A percentile compares a stretch with the other conserved stretches of the same genome.
These are phyloP conservation scores for Cinara cedri DNA, from an alignment of 2,888 invertebrate species.

Conservation along the genomic window DNA sequence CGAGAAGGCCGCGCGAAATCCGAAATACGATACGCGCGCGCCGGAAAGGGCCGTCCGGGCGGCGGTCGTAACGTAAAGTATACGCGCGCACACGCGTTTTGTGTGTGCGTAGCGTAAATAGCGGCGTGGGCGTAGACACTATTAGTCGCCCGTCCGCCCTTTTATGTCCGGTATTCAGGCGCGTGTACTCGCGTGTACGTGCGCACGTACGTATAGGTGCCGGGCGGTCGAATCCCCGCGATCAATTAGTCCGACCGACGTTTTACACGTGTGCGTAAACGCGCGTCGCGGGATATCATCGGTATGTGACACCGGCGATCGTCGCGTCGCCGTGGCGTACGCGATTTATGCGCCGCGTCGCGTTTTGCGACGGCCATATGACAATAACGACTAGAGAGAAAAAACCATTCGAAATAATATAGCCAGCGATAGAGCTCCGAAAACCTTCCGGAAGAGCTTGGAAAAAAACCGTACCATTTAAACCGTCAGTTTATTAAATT, in stretches of 20 bases:
- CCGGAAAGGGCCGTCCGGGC: background rate
- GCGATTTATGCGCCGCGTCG: too few species aligned
- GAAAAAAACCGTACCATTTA: too few species aligned
- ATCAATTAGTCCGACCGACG: too few species aligned
- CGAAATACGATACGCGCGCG: background rate
- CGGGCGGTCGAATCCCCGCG: too few species aligned
- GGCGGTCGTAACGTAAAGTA: background rate
- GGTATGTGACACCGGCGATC: background rate
- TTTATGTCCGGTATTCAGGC: conserved; percentile 37
- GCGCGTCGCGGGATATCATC: background rate
- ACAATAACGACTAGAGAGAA: too few species aligned
- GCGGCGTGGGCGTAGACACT: conserved; percentile 42
- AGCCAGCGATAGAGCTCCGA: too few species aligned
- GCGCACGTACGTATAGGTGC: background rate
- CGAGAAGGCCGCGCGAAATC: too few species aligned
- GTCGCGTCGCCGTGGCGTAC: background rate
- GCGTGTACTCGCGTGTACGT: background rate
- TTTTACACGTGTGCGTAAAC: too few species aligned
- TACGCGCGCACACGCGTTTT: background rate
- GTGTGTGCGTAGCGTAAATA: background rate
- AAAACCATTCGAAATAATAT: too few species aligned
- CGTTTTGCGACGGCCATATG: too few species aligned
- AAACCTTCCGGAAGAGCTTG: too few species aligned
- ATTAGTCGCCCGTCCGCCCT: conserved; percentile 11
- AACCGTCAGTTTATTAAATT: too few species aligned